These are phyloP conservation scores for Engystomops pustulosus DNA, from an alignment of 2,113 vertebrate genomes.

Conservation along the genomic window DNA sequence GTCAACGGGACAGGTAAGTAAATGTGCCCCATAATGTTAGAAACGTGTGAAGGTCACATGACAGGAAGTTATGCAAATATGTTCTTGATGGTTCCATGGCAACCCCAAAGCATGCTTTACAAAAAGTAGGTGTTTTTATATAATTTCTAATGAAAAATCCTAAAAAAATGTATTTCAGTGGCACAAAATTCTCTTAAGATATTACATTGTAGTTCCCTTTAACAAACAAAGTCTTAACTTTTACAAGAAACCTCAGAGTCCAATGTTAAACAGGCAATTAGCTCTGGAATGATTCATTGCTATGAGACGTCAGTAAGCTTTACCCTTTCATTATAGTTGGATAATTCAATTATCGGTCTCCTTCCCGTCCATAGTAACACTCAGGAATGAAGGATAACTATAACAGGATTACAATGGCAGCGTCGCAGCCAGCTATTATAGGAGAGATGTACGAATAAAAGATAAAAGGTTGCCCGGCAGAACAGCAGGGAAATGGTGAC, in stretches of 20 bases:
- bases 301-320: neutral
- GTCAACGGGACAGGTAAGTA: too few relatives aligned
- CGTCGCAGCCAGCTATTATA: neutral
- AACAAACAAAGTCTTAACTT: neutral
- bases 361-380: slow-evolving; percentile 19
- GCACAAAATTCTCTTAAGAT: neutral
- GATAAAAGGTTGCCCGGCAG: neutral
- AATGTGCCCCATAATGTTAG: too few relatives aligned
- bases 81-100: neutral
- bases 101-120: neutral
- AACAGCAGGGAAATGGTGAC: neutral
- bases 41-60: too few relatives aligned
- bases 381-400: slow-evolving; percentile 19
- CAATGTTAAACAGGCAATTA: slow-evolving; percentile 12
- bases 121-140: too few relatives aligned
- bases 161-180: neutral
- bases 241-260: neutral
- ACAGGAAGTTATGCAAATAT: neutral
- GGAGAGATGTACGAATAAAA: neutral
- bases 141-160: neutral
- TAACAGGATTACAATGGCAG: slow-evolving; percentile 8
- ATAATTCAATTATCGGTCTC: slow-evolving; percentile 30
- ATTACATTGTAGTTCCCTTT: neutral
- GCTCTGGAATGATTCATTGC: slow-evolving; percentile 18
- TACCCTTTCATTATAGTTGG: slow-evolving; percentile 35